Evolutionary conservation across 1,140 invertebrate genomes (phyloP), one percentile per base, ranked within the genome.

Genomic region (silkworm (Bombyx mori)): DNA sequence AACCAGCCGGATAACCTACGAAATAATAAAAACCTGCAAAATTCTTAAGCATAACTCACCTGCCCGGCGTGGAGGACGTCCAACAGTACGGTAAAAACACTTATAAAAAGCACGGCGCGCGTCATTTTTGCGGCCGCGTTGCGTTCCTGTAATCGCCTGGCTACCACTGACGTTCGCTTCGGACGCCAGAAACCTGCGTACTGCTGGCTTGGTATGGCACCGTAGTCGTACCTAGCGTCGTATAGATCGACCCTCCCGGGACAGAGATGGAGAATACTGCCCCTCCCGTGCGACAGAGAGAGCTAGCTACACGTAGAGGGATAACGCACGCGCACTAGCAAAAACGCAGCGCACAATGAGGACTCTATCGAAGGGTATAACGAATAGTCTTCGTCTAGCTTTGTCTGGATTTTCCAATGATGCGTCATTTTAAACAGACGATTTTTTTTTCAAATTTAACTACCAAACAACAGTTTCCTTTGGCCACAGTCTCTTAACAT

Each of bases 71-170:
- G 74, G 56, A 86, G 79, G 69, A 77, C 82, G 71, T 83, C 81
- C 79, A 84, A 80, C 77, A 86, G 77, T 82, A 86, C 78, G 68
- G 79, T 80, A 84, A 84, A 86, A 76, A 86, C 82, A 86, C 82
- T 80, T 74, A 86, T 80, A 78, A 84, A 84, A 73, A 86, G 77
- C 73, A 80, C 83, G 83, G 77, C 83, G 72, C 83, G 83, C 83
- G 81, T 68, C 83, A 86, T 86, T 62, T 57, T 83, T 75, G 83
- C 81, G 83, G 81, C 79, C 83, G 81, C 81, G 77, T 61, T 65
- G 69, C 71, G 69, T 71, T 72, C 61, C 65, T 61, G 52, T 56
- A 61, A 66, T 66, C 65, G 73, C 72, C 67, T 69, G 65, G 66
- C 62, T 54, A 64, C 65, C 61, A 71, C 66, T 75, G 78, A 80